phyloP scores from a whole-genome alignment of 2,113 vertebrate genomes.

The Solea senegalensis region DNA sequence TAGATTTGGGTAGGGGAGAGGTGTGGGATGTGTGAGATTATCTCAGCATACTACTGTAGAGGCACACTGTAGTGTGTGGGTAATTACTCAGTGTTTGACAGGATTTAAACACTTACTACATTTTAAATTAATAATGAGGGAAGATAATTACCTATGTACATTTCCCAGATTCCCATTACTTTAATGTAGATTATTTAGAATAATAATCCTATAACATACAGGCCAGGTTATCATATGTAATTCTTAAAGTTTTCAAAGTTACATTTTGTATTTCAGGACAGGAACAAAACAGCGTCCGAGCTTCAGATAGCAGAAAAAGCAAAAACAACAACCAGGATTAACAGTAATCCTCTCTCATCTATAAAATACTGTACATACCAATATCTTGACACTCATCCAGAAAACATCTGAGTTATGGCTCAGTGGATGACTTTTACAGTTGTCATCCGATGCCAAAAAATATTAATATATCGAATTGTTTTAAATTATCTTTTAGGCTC shows the following conservation, averaged over 20 bases:
- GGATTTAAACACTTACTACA: no score
- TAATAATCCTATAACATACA: no score
- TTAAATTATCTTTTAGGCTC: slow-evolving; percentile 63
- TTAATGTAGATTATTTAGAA: no score
- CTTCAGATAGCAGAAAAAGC: not conserved
- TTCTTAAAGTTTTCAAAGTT: not conserved
- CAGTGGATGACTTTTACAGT: slow-evolving; percentile 47
- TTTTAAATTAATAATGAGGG: no score
- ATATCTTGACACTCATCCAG: slow-evolving; percentile 45
- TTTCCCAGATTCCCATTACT: no score
- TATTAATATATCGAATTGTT: slow-evolving; percentile 66
- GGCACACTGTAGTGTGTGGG: no score
- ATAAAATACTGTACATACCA: slow-evolving; percentile 38
- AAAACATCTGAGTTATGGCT: slow-evolving; percentile 57
- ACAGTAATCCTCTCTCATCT: slow-evolving; percentile 24
- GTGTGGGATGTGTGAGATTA: no score
- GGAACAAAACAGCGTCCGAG: not conserved
- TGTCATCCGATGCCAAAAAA: slow-evolving; percentile 45
- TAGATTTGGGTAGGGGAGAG: no score
- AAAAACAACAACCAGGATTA: slow-evolving; percentile 14
- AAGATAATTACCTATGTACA: no score
- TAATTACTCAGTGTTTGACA: no score
- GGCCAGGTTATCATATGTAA: slow-evolving; percentile 8
- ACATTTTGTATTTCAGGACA: slow-evolving; percentile 10
- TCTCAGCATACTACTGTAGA: no score